Evolutionary conservation across 1,140 invertebrate genomes (phyloP).

Genomic region (Scylla paramamosain): DNA sequence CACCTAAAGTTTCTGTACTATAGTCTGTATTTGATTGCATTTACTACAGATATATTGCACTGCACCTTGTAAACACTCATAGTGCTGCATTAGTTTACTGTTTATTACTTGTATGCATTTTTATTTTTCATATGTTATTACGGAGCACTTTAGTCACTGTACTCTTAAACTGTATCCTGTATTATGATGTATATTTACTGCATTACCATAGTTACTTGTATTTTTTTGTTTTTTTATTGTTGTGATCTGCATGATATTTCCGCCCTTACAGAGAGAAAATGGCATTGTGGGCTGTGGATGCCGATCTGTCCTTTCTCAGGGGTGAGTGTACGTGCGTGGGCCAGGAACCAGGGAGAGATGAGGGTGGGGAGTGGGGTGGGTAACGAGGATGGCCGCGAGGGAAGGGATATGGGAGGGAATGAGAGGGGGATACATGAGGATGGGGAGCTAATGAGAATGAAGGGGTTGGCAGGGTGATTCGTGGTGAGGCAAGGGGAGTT

Average conservation of each 20-base stretch:
- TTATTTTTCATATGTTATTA: too few relatives aligned
- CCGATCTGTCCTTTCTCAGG: conserved; percentile 44
- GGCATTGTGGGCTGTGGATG: neutral
- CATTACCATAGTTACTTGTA: neutral
- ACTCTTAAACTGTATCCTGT: neutral
- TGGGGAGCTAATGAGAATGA: neutral
- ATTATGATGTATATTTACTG: neutral
- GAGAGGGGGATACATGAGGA: neutral
- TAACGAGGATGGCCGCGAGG: too few relatives aligned
- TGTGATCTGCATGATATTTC: neutral
- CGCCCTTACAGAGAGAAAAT: neutral
- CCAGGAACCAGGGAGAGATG: neutral
- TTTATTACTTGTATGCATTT: neutral
- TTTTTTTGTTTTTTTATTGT: neutral
- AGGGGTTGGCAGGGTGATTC: neutral
- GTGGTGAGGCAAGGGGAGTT: neutral
- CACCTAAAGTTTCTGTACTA: too few relatives aligned
- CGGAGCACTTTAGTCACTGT: neutral
- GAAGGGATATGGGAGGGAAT: too few relatives aligned
- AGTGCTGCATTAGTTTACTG: neutral
- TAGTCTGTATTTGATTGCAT: too few relatives aligned
- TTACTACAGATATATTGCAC: too few relatives aligned
- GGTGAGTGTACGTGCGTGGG: neutral
- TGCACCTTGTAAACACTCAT: neutral
- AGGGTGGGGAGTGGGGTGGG: neutral